A percentile compares a stretch with the other conserved stretches of the same genome.
These are phyloP conservation scores for Galbula dea DNA, from an alignment of 2,113 vertebrate species.

Conservation along the genomic window DNA sequence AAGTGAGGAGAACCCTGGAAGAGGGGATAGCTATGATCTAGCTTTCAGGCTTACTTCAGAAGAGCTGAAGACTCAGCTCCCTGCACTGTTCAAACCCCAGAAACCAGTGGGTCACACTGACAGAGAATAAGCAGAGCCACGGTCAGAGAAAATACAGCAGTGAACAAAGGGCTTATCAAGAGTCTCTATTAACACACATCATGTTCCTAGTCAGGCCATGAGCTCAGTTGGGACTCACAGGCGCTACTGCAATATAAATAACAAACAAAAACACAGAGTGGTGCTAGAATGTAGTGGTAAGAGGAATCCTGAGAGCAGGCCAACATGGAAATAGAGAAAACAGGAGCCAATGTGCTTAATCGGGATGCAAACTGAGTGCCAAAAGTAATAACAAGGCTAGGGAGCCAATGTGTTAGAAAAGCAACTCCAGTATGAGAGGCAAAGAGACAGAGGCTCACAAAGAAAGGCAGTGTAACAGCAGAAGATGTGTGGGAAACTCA, in stretches of 20 bases:
- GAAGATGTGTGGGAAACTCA: conserved; percentile 1
- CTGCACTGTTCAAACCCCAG: neutral
- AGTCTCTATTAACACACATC: neutral
- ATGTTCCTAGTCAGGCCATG: neutral
- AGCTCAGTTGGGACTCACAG: conserved; percentile 21
- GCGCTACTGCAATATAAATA: conserved; percentile 35
- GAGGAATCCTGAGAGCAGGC: conserved; percentile 39
- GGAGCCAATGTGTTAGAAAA: conserved; percentile 53
- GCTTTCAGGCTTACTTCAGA: neutral
- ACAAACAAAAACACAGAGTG: conserved; percentile 24
- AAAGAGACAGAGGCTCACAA: conserved; percentile 15
- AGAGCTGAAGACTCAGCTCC: neutral
- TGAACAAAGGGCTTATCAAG: neutral
- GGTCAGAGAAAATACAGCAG: neutral
- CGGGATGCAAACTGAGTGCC: conserved; percentile 50
- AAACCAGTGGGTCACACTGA: neutral
- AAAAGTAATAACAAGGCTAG: conserved; percentile 50
- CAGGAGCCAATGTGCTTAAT: conserved; percentile 57
- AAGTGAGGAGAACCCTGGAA: neutral
- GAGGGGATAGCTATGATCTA: neutral
- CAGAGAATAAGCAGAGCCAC: neutral
- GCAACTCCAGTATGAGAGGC: conserved; percentile 41
- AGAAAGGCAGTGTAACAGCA: conserved; percentile 51
- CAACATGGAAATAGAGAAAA: conserved; percentile 37
- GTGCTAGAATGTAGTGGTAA: conserved; percentile 31